Conservation (phyloP, 2,113 vertebrate genomes). For the Kryptolebias marmoratus region DNA sequence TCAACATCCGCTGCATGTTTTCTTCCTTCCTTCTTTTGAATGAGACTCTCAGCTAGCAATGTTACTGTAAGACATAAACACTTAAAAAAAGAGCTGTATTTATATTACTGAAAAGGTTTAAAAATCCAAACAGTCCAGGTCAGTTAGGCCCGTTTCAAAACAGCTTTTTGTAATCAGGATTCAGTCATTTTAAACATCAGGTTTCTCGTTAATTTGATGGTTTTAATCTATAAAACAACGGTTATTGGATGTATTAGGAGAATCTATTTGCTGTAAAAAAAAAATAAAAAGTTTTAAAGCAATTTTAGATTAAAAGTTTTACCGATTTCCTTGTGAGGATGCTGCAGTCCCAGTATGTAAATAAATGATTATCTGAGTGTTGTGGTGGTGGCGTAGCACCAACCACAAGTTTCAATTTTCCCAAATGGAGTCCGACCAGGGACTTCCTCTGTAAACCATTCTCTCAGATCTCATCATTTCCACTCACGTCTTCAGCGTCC, state of each 20-base stretch:
- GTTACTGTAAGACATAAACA: background rate
- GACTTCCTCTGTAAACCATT: background rate
- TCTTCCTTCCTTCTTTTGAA: too few relatives aligned
- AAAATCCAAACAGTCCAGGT: too few relatives aligned
- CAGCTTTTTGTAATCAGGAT: too few relatives aligned
- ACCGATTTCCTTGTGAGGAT: background rate
- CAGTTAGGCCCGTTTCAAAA: too few relatives aligned
- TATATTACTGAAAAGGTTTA: too few relatives aligned
- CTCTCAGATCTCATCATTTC: conserved; percentile 1
- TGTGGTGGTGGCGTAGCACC: background rate
- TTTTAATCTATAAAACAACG: too few relatives aligned
- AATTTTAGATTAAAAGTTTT: background rate
- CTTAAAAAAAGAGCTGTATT: background rate
- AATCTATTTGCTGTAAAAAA: conserved; percentile 54
- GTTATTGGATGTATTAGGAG: too few relatives aligned
- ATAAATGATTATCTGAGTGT: background rate
- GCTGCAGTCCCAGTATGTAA: background rate
- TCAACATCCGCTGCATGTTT: too few relatives aligned
- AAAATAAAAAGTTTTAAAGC: background rate
- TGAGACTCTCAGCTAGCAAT: background rate
- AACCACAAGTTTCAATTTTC: conserved; percentile 17
- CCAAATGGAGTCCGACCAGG: background rate
- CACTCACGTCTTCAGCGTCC: background rate
- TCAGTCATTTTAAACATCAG: too few relatives aligned
- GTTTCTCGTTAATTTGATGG: too few relatives aligned